These are phyloP conservation scores for Hyles vespertilio DNA, from an alignment of 1,140 invertebrate genomes.

Conservation along the genomic window DNA sequence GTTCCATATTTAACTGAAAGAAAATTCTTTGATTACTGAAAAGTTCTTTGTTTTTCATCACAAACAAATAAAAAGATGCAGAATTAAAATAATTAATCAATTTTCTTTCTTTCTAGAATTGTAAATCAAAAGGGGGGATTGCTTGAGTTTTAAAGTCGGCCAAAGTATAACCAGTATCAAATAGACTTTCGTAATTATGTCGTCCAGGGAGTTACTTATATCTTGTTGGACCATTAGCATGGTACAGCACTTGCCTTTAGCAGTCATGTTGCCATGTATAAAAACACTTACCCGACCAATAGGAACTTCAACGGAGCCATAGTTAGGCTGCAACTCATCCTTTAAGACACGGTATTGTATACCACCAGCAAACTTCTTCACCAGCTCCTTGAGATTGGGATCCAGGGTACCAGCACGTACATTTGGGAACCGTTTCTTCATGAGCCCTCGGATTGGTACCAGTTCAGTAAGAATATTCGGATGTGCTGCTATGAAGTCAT, in stretches of 20 bases:
- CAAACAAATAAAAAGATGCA: no score
- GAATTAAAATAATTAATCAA: no score
- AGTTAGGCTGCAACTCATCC: slow-evolving; percentile 82
- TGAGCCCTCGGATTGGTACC: slow-evolving; percentile 81
- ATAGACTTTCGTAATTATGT: no score
- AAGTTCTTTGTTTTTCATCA: no score
- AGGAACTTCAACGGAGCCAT: slow-evolving; percentile 79
- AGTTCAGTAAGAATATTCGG: slow-evolving; percentile 86
- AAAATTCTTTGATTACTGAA: slow-evolving; percentile 6
- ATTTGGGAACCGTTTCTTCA: slow-evolving; percentile 86
- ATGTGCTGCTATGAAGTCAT: slow-evolving; percentile 84
- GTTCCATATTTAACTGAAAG: slow-evolving; percentile 83
- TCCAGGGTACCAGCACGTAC: slow-evolving; percentile 81
- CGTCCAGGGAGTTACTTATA: no score
- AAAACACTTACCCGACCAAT: slow-evolving; percentile 80
- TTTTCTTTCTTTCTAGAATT: no score
- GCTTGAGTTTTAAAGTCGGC: no score
- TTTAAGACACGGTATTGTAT: slow-evolving; percentile 80
- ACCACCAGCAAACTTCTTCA: slow-evolving; percentile 80
- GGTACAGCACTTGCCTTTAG: no score
- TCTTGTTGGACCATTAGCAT: no score
- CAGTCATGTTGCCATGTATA: background rate
- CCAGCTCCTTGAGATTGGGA: slow-evolving; percentile 76
- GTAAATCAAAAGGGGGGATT: no score
- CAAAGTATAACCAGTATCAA: no score